A percentile compares a stretch with the other conserved stretches of the same genome.
phyloP scores from a whole-genome alignment of 2,113 vertebrate species.

The Triplophysa rosa region DNA sequence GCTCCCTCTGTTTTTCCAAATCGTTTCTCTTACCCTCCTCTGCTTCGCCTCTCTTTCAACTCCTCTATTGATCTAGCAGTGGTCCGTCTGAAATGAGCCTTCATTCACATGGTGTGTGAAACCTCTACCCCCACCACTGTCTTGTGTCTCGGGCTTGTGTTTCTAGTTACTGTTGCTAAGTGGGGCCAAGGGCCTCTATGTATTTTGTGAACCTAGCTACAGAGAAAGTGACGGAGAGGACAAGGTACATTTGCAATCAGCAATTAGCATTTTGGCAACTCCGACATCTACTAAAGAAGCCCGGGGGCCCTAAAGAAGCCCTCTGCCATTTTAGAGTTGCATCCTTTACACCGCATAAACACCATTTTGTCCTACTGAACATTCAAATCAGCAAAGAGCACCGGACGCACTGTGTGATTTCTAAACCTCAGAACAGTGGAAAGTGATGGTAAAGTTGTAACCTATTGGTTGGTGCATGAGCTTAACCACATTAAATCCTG shows the following conservation, averaged over 20 bases:
- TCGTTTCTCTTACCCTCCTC: neutral
- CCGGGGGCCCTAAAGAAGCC: neutral
- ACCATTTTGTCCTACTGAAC: slow-evolving; percentile 37
- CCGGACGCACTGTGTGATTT: neutral
- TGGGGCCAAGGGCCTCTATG: slow-evolving; percentile 57
- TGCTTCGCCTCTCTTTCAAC: slow-evolving; percentile 1
- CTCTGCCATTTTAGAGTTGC: neutral
- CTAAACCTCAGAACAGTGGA: neutral
- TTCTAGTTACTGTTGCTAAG: slow-evolving; percentile 72
- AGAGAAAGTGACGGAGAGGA: neutral
- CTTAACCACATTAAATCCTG: no score
- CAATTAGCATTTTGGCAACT: slow-evolving; percentile 20
- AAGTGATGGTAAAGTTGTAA: neutral
- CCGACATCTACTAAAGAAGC: slow-evolving; percentile 9
- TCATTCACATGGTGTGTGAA: slow-evolving; percentile 18
- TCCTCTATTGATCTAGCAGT: neutral
- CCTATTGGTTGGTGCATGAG: neutral
- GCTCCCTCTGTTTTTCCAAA: neutral
- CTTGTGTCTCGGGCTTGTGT: slow-evolving; percentile 53
- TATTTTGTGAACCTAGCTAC: slow-evolving; percentile 12
- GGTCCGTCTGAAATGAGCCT: slow-evolving; percentile 1
- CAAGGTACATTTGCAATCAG: slow-evolving; percentile 1
- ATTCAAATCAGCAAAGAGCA: slow-evolving; percentile 30
- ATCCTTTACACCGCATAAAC: neutral
- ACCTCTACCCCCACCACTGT: neutral